phyloP scores from a whole-genome alignment of 2,113 vertebrate species.

The Chunga burmeisteri region DNA sequence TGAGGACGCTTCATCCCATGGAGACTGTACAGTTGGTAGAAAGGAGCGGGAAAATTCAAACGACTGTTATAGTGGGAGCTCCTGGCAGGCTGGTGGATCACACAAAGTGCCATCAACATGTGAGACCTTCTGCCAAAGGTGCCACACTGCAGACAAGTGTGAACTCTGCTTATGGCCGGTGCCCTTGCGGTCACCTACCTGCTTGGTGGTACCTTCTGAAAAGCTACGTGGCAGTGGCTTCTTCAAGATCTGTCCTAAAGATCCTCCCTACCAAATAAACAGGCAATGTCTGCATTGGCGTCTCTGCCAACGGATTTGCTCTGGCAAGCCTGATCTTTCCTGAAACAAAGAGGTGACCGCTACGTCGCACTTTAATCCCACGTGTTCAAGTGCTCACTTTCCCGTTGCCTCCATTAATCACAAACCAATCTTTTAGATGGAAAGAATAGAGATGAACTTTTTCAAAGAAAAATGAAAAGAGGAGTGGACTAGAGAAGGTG shows the following conservation, averaged over 20 bases:
- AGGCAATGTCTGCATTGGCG: not conserved
- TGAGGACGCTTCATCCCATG: not conserved
- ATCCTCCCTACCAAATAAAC: not conserved
- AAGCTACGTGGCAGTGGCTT: not conserved
- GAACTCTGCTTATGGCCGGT: not conserved
- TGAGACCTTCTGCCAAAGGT: not conserved
- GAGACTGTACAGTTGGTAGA: not conserved
- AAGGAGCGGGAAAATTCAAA: not conserved
- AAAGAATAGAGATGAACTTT: not conserved
- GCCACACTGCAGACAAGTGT: not conserved
- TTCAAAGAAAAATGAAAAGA: not conserved
- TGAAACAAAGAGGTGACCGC: not conserved
- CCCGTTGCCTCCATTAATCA: not conserved
- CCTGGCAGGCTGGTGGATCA: not conserved
- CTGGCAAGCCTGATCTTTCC: not conserved
- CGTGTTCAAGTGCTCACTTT: not conserved
- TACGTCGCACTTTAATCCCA: not conserved
- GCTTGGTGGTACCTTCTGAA: not conserved
- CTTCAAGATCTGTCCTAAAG: not conserved
- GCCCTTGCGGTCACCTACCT: not conserved
- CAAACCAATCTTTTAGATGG: not conserved
- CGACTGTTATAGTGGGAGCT: not conserved
- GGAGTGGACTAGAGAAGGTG: not conserved
- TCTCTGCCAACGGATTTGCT: not conserved
- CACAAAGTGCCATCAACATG: not conserved